Evolutionary conservation across 2,113 vertebrate species (phyloP).

Genomic region (Cryptotis parvus): DNA sequence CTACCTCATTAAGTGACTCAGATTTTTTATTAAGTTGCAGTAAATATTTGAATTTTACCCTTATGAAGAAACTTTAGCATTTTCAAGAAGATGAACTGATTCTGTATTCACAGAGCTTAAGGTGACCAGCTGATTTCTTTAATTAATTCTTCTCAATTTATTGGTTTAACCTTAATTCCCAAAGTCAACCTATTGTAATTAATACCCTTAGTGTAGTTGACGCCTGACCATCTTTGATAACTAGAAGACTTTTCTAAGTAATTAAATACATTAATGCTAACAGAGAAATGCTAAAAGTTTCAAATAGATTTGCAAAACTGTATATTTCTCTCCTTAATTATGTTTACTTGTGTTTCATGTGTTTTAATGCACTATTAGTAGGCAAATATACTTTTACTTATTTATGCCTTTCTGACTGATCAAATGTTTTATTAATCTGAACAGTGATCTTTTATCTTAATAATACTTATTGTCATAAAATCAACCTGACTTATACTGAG

Average conservation of each 20-base stretch:
- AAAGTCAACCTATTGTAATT: background rate
- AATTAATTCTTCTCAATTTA: slow-evolving; percentile 1
- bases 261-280: background rate
- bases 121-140: background rate
- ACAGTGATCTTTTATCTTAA: background rate
- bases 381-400: background rate
- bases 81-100: slow-evolving; percentile 30
- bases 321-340: background rate
- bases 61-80: no score
- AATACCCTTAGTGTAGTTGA: background rate
- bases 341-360: background rate
- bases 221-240: background rate
- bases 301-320: background rate
- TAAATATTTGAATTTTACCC: background rate
- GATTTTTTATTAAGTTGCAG: background rate
- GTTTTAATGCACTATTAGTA: slow-evolving; percentile 14
- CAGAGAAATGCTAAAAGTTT: background rate
- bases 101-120: background rate
- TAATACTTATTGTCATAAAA: background rate
- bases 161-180: slow-evolving; percentile 26
- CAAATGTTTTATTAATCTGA: slow-evolving; percentile 28
- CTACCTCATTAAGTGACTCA: background rate
- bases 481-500: background rate
- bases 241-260: background rate
- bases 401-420: background rate